Base-by-base conservation (phyloP, 2,888 invertebrate genomes). In the Stenichneumon culpator region DNA sequence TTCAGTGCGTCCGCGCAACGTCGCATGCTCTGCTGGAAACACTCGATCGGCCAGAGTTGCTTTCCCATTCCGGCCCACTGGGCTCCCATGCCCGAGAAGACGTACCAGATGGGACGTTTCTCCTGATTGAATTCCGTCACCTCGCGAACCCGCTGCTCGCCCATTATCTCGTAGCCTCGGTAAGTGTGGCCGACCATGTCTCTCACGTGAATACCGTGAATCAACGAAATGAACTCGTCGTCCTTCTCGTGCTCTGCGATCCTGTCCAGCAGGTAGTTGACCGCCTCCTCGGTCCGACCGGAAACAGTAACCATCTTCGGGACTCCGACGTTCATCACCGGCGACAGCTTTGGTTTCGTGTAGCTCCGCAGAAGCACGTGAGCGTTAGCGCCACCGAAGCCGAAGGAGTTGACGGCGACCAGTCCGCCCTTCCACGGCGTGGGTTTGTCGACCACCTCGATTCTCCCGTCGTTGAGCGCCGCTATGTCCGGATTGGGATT, bases 51-150 rank as follows among this genome's bases (percentile, higher is more conserved):
- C 96, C 99, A 97, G 88, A 99, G 95, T 83, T 97, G 96, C 92
- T 96, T 96, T 16, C 97, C 99, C 99, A 99, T 99, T 90, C 98
- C 98, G 69, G 97, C 96, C 99, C 99, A 99, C 94, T 99, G 99
- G 60, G 98, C 97, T 16, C 99, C 99, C 99, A 99, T 99, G 83
- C 99, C 99, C 67, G 99, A 97, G 95, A 98, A 99, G 86, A 99
- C 96, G 94, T 96, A 99, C 98, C 99, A 99, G 79, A 99, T 94
- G 0, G 99, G 98, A 16, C 97, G 96, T 86, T 96, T 95, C 60
- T 97, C 97, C 16, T 95, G 95, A 11, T 16, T 7, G 82, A 90
- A 93, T 69, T 95, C 95, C 1, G 92, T 79, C 0, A 96, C 94
- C 91, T 97, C 96, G 16, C 95, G 94, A 39, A 94, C 93, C 1